A percentile compares a stretch with the other conserved stretches of the same genome.
Conservation (phyloP, 2,888 invertebrate species). For the Nymphalis c-album region DNA sequence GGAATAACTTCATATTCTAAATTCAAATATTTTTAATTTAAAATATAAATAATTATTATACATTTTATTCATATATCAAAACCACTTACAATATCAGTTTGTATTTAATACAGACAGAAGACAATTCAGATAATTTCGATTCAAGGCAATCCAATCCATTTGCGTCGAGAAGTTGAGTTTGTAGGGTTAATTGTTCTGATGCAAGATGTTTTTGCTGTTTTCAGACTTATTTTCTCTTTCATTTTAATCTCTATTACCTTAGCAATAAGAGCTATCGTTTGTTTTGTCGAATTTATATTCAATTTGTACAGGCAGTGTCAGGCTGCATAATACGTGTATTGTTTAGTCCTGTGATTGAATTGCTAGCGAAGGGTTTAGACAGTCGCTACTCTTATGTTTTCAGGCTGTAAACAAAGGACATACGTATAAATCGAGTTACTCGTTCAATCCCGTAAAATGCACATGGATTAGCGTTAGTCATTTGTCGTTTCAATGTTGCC, state of each 20-base stretch:
- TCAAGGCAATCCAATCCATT: slow-evolving; percentile 76
- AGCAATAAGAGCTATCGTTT: neutral
- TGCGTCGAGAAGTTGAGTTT: slow-evolving; percentile 68
- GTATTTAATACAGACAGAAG: slow-evolving; percentile 43
- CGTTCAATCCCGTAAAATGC: slow-evolving; percentile 18
- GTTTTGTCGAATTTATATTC: slow-evolving; percentile 34
- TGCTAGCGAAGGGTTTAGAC: slow-evolving; percentile 61
- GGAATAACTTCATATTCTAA: neutral
- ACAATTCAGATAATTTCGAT: slow-evolving; percentile 58
- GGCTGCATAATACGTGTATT: slow-evolving; percentile 67
- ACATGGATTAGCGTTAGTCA: slow-evolving; percentile 30
- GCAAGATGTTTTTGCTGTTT: slow-evolving; percentile 41
- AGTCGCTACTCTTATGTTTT: slow-evolving; percentile 49
- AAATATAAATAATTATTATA: neutral
- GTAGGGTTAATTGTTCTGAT: slow-evolving; percentile 68
- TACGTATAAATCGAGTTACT: slow-evolving; percentile 26
- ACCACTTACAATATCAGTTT: slow-evolving; percentile 4
- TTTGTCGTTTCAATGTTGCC: slow-evolving; percentile 31
- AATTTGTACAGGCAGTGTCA: slow-evolving; percentile 50
- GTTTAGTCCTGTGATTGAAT: slow-evolving; percentile 70
- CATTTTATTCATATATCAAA: neutral
- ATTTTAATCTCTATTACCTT: slow-evolving; percentile 40
- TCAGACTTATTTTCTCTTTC: neutral
- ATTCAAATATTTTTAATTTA: neutral
- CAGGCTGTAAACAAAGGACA: slow-evolving; percentile 32